Evolutionary conservation across 2,888 invertebrate genomes (phyloP), one percentile per base, ranked within the genome.

Genomic region (Cepaea hortensis): DNA sequence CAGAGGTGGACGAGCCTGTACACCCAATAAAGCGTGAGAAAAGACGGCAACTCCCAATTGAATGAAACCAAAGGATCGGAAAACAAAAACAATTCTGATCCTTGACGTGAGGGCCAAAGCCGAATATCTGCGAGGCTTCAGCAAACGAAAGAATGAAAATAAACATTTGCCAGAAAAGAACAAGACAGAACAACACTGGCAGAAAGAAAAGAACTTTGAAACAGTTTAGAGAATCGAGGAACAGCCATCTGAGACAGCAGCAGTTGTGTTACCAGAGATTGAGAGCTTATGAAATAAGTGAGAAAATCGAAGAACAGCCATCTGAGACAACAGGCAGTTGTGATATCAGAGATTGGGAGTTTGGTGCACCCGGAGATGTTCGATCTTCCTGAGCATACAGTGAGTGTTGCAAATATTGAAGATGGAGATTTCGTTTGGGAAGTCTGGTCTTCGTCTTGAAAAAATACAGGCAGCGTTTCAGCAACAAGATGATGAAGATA

Each of bases 341-440:
- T 85, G 55, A 85, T 91, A 50, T 90, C 92, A 23, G 90, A 90
- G 70, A 86, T 90, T 48, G 90, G 92, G 50, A 80, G 91, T 9
- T 77, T 92, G 55, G 89, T 90, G 1, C 87, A 90, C 35, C 87
- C 90, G 11, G 87, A 89, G 72, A 90, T 91, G 13, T 89, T 89
- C 84, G 93, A 93, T 79, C 88, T 93, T 55, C 92, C 91, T n/a
- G 88, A 91, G 9, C 93, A 93, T 84, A 92, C 92, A 7, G 92
- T 93, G 9, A 92, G 92, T 35, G 90, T 93, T 55, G 91, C 93
- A 35, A 91, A 93, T 81, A 91, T 93, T 76, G 91, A 91, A 3
- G 91, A 92, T 62, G 88, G 93, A 7, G 93, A 93, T 84, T 89
- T 92, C 68, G 89, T 91, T 91, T 55, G 91, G 91, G 9, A 90